These are phyloP conservation scores for Poeciliopsis paucimaculata DNA, from an alignment of 2,797 vertebrate genomes.

Conservation along the genomic window DNA sequence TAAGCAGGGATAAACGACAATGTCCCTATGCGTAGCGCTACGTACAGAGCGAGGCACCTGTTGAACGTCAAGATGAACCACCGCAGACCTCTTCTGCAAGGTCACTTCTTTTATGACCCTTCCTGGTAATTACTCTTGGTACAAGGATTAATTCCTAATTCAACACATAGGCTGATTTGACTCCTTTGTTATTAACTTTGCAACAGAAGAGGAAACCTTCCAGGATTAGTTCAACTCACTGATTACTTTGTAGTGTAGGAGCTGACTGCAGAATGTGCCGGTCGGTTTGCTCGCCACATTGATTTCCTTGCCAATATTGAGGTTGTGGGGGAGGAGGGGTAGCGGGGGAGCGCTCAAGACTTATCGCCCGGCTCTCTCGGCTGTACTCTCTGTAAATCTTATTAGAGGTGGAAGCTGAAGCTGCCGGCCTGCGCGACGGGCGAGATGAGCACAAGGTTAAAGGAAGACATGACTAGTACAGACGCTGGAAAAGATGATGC, in stretches of 20 bases:
- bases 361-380: conserved; percentile 69
- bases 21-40: conserved; percentile 20
- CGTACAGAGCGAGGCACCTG: conserved; percentile 25
- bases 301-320: conserved; percentile 90
- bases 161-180: conserved; percentile 71
- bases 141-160: conserved; percentile 88
- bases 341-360: conserved; percentile 76
- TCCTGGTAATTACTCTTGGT: conserved; percentile 87
- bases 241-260: conserved; percentile 82
- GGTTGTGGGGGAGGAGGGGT: conserved; percentile 53
- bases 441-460: conserved; percentile 60
- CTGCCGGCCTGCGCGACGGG: conserved; percentile 29
- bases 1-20: conserved; percentile 23
- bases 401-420: conserved; percentile 63
- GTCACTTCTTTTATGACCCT: conserved; percentile 67
- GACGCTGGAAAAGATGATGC: conserved; percentile 35
- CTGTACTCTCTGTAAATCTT: conserved; percentile 69
- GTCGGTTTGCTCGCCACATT: conserved; percentile 89
- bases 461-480: conserved; percentile 50
- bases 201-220: conserved; percentile 74
- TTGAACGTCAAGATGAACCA: conserved; percentile 48
- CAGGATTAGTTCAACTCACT: conserved; percentile 88
- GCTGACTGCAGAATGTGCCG: conserved; percentile 83
- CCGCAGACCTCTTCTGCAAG: conserved; percentile 49
- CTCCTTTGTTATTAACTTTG: conserved; percentile 86